Base-by-base conservation (phyloP, 2,797 vertebrate genomes). In the Bryconaethiops microstoma region DNA sequence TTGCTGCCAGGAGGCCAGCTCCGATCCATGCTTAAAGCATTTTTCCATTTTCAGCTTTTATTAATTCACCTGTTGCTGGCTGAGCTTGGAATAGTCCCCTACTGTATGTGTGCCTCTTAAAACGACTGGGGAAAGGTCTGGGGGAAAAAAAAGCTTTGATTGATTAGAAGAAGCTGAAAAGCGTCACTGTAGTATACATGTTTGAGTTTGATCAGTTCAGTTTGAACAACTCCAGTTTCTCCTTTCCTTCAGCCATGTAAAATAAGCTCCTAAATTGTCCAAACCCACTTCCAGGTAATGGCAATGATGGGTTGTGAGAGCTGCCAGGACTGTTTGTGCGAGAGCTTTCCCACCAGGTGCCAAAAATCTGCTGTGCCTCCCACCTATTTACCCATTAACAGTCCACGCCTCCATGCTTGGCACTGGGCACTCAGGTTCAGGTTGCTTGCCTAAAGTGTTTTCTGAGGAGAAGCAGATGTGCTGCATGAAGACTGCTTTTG, bases 381-480 rank as follows among this genome's bases (percentile, higher is more conserved):
- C 85, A 82, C 74, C 79, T 73, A 80, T 82, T 84, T 82, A 73
- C 52, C 76, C 42, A 82, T 82, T 82, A 82, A 74, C 80, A 64
- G 82, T 74, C 74, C 75, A 80, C 65, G 67, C 74, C 62, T 81
- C 82, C 74, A 77, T 42, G 68, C 68, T 81, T 86, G 85, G 85
- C 82, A 60, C 55, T 48, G 55, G 21, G 29, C 40, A 39, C 54
- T 50, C 67, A 78, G 84, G 74, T 79, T 55, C 79, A 83, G 74
- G 79, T 84, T 29, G 60, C 65, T 80, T 77, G 55, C 59, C 70
- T 68, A 50, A 76, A 76, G 63, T 78, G 74, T 73, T 64, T 83
- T 79, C 78, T 76, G 82, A 85, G 69, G 82, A 79, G 78, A 85
- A 85, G 76, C 85, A 87, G 82, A 87, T 86, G 83, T 85, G 25